Conservation (phyloP, 2,888 invertebrate species). For the Erpobdella octoculata region DNA sequence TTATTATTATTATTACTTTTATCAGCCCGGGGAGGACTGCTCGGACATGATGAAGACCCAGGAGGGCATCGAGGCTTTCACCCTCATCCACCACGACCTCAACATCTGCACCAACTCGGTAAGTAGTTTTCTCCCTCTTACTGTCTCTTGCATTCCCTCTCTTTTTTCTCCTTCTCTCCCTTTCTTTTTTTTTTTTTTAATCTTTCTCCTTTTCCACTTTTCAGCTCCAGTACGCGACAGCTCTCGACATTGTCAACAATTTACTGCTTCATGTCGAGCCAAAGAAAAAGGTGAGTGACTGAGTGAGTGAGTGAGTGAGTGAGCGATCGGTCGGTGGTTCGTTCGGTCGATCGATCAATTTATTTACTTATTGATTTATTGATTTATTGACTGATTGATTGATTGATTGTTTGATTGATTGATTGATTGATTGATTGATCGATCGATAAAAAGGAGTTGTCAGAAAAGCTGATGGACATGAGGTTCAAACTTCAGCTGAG, state of each 20-base stretch:
- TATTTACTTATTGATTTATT: not conserved
- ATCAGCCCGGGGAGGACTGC: constrained; percentile 50
- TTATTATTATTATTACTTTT: not conserved
- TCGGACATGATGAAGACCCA: constrained; percentile 57
- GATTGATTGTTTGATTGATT: not conserved
- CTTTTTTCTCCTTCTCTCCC: not conserved
- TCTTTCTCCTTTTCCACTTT: too few relatives aligned
- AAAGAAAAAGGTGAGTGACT: constrained; percentile 62
- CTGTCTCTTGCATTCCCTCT: not conserved
- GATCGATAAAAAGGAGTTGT: constrained; percentile 59
- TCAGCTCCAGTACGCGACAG: constrained; percentile 76
- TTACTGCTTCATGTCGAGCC: constrained; percentile 91
- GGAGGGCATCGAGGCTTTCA: not conserved
- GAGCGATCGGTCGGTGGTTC: not conserved
- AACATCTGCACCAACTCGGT: constrained; percentile 69
- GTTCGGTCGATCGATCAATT: not conserved
- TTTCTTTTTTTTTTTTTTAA: not conserved
- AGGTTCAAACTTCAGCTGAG: constrained; percentile 86
- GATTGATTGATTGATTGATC: not conserved
- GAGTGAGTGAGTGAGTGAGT: not conserved
- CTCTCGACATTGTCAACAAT: constrained; percentile 94
- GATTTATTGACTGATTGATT: not conserved
- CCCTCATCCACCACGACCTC: constrained; percentile 14
- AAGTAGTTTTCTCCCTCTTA: constrained; percentile 36
- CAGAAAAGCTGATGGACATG: constrained; percentile 80